Evolutionary conservation across 2,113 vertebrate genomes (phyloP), one percentile per base, ranked within the genome.

Genomic region (Sphyrna mokarran): DNA sequence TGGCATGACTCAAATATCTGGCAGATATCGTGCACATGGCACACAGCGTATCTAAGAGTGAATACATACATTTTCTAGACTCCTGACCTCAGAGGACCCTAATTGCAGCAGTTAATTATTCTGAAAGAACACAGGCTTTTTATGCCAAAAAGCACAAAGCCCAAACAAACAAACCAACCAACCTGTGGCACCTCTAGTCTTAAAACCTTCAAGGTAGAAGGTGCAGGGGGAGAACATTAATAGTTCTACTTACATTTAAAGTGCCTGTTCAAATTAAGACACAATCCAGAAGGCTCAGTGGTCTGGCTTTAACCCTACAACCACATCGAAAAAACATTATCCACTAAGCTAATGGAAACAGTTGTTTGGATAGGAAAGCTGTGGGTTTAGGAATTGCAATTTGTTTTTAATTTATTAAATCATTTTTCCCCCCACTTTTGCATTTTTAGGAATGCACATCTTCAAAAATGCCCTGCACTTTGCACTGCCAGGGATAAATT

Each of bases 141-240:
- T n/a, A 66, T 93, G n/a, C 18, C 89, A 93, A 93, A 66, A 66
- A 66, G 61, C 61, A 93, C 61, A 37, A 93, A 93, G 33, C 61
- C 89, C 61, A 93, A 93, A 66, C 89, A n/a, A 93, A 93, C 58
- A 91, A 91, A 91, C 2, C 87, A 91, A 66, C 61, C 89, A 91
- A 66, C 89, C 58, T 91, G 58, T 66, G n/a, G 58, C 58, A 91
- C 89, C 89, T n/a, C 89, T 93, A 20, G 61, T 37, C 33, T 37
- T 93, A 93, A 93, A 68, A 68, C 18, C 1, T 93, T 66, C n/a
- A 66, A 61, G 66, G 89, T 37, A 93, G 18, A 66, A 66, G 61
- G 89, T 66, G 33, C 89, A 37, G 89, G 89, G 29, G 89, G 89
- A 66, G 16, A 93, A 33, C 29, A 22, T 22, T 93, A 93, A 66